Evolutionary conservation across 2,797 vertebrate genomes (phyloP), one percentile per base, ranked within the genome.

Genomic region (Notamacropus eugenii): DNA sequence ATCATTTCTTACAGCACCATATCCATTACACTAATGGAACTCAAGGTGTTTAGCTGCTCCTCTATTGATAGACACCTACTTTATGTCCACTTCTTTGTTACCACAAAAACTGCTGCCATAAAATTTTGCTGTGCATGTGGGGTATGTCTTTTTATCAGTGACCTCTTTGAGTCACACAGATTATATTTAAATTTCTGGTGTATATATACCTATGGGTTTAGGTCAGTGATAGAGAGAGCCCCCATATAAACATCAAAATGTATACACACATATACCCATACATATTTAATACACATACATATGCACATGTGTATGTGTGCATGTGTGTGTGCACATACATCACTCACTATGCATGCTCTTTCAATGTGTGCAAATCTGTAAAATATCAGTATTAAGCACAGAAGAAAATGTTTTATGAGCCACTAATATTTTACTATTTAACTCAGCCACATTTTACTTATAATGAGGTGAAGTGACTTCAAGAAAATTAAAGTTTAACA

Each of bases 401-500:
- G 24, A 91, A 22, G 29, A 93, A 93, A 74, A 31, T 27, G 50
- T 67, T 96, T 96, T 92, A 97, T 0, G 2, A 90, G 14, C 5
- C 6, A 27, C 93, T 62, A 93, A 57, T 29, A 74, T 90, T 96
- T 92, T 94, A 31, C 52, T 93, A 28, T 90, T 93, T 34, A 92
- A 93, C 55, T 96, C 92, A 92, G 55, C 24, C n/a, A 91, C 34
- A 55, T 96, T 92, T 90, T 90, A 46, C 91, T 93, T 92, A 82
- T 13, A 92, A 94, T 5, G 31, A 94, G 22, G 28, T 74, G 2
- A 97, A 95, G 16, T 92, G 92, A 97, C 56, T 95, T 91, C 31
- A 90, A 94, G 67, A 94, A 91, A 95, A 96, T 96, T 96, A 92
- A 62, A 95, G 93, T 97, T 91, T 92, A 28, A 95, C 57, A 91